phyloP scores from a whole-genome alignment of 2,797 vertebrate species.

The Aplochiton taeniatus region DNA sequence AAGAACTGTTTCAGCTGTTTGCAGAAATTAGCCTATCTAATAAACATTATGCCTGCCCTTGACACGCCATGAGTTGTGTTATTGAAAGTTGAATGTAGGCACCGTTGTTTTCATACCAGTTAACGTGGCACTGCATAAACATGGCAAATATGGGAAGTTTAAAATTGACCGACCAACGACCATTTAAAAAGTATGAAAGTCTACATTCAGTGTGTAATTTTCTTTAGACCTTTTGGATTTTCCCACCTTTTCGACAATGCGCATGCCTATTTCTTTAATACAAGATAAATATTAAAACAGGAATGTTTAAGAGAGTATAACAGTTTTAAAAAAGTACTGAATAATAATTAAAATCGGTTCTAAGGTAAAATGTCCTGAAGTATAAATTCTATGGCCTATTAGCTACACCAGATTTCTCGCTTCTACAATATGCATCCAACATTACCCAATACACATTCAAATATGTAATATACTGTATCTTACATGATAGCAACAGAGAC shows the following conservation, averaged over 20 bases:
- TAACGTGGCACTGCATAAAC: constrained; percentile 60
- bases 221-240: constrained; percentile 1
- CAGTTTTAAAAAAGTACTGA: constrained; percentile 41
- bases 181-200: constrained; percentile 27
- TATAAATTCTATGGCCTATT: constrained; percentile 53
- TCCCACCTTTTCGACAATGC: too few relatives aligned
- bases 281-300: background rate
- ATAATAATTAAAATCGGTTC: constrained; percentile 36
- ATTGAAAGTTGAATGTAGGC: background rate
- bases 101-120: constrained; percentile 52
- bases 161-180: constrained; percentile 32
- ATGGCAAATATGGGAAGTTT: constrained; percentile 53
- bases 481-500: constrained; percentile 25
- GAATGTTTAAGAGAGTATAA: constrained; percentile 24
- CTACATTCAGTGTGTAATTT: constrained; percentile 36
- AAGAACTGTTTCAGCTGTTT: background rate
- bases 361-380: constrained; percentile 34
- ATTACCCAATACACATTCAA: constrained; percentile 62
- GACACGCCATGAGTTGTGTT: background rate
- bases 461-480: constrained; percentile 42
- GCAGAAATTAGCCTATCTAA: too few relatives aligned
- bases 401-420: constrained; percentile 50
- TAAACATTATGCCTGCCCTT: too few relatives aligned
- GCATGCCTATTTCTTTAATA: too few relatives aligned
- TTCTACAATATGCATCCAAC: constrained; percentile 47